Evolutionary conservation across 1,140 invertebrate genomes (phyloP).

Genomic region (Saccostrea echinata): DNA sequence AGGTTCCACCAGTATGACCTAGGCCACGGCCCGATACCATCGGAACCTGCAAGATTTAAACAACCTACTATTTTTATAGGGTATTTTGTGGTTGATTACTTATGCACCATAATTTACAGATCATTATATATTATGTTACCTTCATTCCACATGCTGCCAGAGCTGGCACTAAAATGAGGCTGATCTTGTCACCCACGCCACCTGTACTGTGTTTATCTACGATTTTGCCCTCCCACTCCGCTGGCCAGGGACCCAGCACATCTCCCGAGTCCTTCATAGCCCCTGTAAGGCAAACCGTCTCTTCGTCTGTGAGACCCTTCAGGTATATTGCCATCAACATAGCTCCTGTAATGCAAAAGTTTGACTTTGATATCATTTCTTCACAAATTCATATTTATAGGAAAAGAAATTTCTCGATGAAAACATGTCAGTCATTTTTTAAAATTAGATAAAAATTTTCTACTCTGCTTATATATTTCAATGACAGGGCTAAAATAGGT

Average conservation of each 20-base stretch:
- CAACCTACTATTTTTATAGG: too few relatives aligned
- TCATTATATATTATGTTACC: slow-evolving; percentile 63
- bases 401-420: too few relatives aligned
- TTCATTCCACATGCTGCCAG: slow-evolving; percentile 83
- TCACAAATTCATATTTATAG: too few relatives aligned
- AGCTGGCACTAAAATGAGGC: slow-evolving; percentile 83
- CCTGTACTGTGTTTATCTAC: slow-evolving; percentile 87
- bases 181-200: slow-evolving; percentile 85
- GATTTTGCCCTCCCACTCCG: slow-evolving; percentile 78
- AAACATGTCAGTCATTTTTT: too few relatives aligned
- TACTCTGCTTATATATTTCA: too few relatives aligned
- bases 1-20: slow-evolving; percentile 84
- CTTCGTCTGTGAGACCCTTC: slow-evolving; percentile 79
- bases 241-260: slow-evolving; percentile 80
- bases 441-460: too few relatives aligned
- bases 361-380: too few relatives aligned
- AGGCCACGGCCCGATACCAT: slow-evolving; percentile 85
- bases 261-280: slow-evolving; percentile 82
- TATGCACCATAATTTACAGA: too few relatives aligned
- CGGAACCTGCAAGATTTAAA: slow-evolving; percentile 81
- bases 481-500: too few relatives aligned
- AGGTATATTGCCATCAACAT: slow-evolving; percentile 84
- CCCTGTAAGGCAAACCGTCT: slow-evolving; percentile 81
- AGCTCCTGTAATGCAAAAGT: slow-evolving; percentile 81
- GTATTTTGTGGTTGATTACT: too few relatives aligned